Percentiles rank a stretch among this genome's conserved stretches.
Evolutionary conservation across 2,797 vertebrate genomes (phyloP).

Genomic region (Dallia pectoralis): DNA sequence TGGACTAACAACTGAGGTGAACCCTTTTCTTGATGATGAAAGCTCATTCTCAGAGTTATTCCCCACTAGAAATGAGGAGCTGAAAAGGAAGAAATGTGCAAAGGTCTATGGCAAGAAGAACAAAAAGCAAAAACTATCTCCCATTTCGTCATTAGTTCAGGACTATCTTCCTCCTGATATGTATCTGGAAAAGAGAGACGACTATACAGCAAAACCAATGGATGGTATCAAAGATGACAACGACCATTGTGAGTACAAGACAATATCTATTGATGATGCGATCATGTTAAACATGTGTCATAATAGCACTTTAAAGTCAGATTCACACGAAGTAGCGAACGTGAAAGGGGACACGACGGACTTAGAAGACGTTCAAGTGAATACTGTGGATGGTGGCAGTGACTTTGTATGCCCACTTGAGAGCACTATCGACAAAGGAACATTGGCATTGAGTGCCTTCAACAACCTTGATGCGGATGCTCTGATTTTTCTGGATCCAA

Average conservation of each 20-base stretch:
- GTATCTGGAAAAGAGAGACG: slow-evolving; percentile 58
- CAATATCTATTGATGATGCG: slow-evolving; percentile 79
- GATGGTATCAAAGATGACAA: slow-evolving; percentile 69
- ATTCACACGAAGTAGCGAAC: slow-evolving; percentile 42
- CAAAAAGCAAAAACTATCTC: slow-evolving; percentile 73
- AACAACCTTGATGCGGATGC: slow-evolving; percentile 58
- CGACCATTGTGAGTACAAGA: slow-evolving; percentile 80
- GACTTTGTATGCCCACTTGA: slow-evolving; percentile 66
- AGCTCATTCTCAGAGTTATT: slow-evolving; percentile 87
- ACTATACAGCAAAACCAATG: slow-evolving; percentile 66
- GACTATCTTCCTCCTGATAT: slow-evolving; percentile 38
- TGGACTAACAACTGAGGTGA: slow-evolving; percentile 68
- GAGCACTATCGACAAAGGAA: slow-evolving; percentile 55
- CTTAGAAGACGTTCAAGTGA: slow-evolving; percentile 49
- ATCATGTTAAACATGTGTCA: slow-evolving; percentile 85
- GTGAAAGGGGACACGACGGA: slow-evolving; percentile 29
- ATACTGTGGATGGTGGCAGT: slow-evolving; percentile 51
- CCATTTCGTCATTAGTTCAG: slow-evolving; percentile 43
- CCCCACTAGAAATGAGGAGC: slow-evolving; percentile 78
- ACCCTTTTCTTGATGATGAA: slow-evolving; percentile 83
- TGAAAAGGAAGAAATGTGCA: slow-evolving; percentile 83
- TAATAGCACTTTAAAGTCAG: slow-evolving; percentile 64
- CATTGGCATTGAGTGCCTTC: slow-evolving; percentile 69
- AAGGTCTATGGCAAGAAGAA: slow-evolving; percentile 88
- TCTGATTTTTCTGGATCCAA: slow-evolving; percentile 56